phyloP scores from a whole-genome alignment of 2,797 vertebrate species.

The Psittacula derbiana region DNA sequence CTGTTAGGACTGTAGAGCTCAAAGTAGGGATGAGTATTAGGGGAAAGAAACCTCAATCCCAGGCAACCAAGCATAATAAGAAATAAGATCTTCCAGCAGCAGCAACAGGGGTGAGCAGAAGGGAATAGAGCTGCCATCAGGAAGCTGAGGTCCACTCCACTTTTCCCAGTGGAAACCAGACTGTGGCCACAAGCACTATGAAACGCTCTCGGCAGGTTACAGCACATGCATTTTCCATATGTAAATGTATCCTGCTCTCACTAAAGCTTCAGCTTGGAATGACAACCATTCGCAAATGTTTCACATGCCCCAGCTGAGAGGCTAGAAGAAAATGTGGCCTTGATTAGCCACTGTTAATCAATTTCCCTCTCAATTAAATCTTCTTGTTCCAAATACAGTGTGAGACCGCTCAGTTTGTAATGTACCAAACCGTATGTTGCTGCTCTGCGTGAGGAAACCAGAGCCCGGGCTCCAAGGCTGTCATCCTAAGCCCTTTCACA shows the following conservation, averaged over 20 bases:
- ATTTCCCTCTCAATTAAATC: slow-evolving; percentile 22
- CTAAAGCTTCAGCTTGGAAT: slow-evolving; percentile 1
- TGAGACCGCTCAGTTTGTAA: neutral
- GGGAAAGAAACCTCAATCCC: neutral
- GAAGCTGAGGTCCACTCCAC: neutral
- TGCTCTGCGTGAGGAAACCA: neutral
- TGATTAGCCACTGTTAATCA: slow-evolving; percentile 31
- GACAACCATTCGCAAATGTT: neutral
- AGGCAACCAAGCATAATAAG: neutral
- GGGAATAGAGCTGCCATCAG: neutral
- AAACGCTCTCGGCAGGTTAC: neutral
- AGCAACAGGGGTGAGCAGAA: neutral
- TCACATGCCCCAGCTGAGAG: neutral
- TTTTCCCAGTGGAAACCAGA: neutral
- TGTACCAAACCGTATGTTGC: neutral
- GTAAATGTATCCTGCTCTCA: neutral
- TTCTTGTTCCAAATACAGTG: neutral
- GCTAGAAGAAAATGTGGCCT: slow-evolving; percentile 27
- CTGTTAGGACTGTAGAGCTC: neutral
- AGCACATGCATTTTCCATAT: neutral
- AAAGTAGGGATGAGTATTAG: neutral
- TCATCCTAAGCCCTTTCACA: neutral
- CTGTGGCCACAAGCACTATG: neutral
- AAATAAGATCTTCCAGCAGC: neutral
- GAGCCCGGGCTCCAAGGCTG: neutral